phyloP scores from a whole-genome alignment of 1,140 invertebrate species.

The Achatina immaculata region DNA sequence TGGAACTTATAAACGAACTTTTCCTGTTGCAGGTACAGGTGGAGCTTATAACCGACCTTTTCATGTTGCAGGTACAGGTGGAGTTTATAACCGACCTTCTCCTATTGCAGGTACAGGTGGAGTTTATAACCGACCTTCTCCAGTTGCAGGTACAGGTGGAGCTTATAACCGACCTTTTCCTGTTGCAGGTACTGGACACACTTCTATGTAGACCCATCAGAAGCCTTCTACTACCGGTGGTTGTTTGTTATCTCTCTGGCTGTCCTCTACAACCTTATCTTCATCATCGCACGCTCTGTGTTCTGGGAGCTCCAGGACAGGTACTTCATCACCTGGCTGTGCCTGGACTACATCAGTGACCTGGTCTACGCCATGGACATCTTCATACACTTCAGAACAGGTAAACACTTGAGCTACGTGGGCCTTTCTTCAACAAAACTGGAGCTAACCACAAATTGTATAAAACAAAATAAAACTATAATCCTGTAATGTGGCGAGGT shows the following conservation, averaged over 20 bases:
- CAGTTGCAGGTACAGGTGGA: too few relatives aligned
- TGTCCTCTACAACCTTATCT: slow-evolving; percentile 91
- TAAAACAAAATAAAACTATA: too few relatives aligned
- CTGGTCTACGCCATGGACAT: slow-evolving; percentile 89
- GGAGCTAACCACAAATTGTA: too few relatives aligned
- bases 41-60: too few relatives aligned
- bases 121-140: too few relatives aligned
- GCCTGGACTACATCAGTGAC: slow-evolving; percentile 89
- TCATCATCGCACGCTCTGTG: slow-evolving; percentile 89
- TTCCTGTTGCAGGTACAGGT: too few relatives aligned
- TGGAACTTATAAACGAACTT: too few relatives aligned
- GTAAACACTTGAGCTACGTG: slow-evolving; percentile 71
- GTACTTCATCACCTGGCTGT: slow-evolving; percentile 79
- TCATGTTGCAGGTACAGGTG: too few relatives aligned
- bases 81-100: too few relatives aligned
- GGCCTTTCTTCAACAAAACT: neutral
- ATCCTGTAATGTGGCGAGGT: too few relatives aligned
- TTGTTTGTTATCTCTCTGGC: slow-evolving; percentile 86
- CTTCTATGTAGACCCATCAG: slow-evolving; percentile 72
- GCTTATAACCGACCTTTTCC: too few relatives aligned
- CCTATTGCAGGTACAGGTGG: too few relatives aligned
- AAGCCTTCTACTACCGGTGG: slow-evolving; percentile 81
- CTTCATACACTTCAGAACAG: slow-evolving; percentile 88
- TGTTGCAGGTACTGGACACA: slow-evolving; percentile 63
- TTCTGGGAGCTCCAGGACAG: slow-evolving; percentile 91